Evolutionary conservation across 23 tunicate species (phyloP).

Genomic region (Ciona savignyi): DNA sequence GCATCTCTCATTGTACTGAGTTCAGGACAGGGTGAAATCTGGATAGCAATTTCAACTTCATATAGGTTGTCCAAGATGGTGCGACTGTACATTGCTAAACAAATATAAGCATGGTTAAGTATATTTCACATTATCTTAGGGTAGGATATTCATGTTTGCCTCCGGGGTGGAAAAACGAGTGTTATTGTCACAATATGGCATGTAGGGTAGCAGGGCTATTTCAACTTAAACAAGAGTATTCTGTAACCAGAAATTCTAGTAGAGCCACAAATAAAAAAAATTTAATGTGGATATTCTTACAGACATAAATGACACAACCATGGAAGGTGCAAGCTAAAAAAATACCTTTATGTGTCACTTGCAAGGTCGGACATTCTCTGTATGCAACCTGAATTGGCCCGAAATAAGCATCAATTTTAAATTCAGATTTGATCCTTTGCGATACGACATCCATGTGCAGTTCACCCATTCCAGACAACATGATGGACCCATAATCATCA

Average conservation of each 20-base stretch:
- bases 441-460: conserved; percentile 70
- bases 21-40: conserved; percentile 2
- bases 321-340: background rate
- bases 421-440: conserved; percentile 66
- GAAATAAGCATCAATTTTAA: conserved; percentile 43
- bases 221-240: too few relatives aligned
- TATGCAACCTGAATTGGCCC: conserved; percentile 83
- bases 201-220: too few relatives aligned
- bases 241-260: too few relatives aligned
- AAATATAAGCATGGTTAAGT: too few relatives aligned
- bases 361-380: conserved; percentile 34
- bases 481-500: conserved; percentile 35
- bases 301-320: too few relatives aligned
- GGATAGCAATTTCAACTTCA: background rate
- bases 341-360: conserved; percentile 13
- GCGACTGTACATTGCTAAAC: conserved; percentile 10
- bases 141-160: too few relatives aligned
- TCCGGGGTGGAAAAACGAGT: too few relatives aligned
- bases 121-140: too few relatives aligned
- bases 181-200: too few relatives aligned
- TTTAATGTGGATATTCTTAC: too few relatives aligned
- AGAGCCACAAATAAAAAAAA: too few relatives aligned
- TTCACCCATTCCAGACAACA: conserved; percentile 93
- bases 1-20: background rate
- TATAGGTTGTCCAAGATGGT: conserved; percentile 8